These are phyloP conservation scores for Callipepla californica DNA, from an alignment of 2,113 vertebrate genomes.

Conservation along the genomic window DNA sequence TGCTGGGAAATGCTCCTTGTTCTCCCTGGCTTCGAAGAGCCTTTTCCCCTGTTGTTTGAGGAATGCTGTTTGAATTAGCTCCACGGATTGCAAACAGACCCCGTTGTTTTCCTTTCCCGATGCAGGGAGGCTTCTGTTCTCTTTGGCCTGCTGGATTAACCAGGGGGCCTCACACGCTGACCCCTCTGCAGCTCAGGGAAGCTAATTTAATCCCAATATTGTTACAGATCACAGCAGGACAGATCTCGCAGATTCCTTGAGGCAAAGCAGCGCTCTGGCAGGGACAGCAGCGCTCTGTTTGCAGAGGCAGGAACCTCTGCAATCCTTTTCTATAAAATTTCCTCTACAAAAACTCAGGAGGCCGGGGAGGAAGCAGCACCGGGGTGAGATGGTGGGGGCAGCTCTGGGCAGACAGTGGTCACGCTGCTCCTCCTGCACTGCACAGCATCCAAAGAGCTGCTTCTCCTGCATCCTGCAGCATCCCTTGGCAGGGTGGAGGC, in stretches of 20 bases:
- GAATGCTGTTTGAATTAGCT: constrained; percentile 74
- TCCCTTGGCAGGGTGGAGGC: not conserved
- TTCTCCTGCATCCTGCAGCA: not conserved
- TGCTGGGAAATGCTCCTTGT: constrained; percentile 20
- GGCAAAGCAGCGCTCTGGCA: constrained; percentile 31
- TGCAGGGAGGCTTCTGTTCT: constrained; percentile 70
- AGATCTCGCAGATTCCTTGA: constrained; percentile 64
- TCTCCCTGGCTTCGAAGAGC: constrained; percentile 27
- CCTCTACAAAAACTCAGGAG: not conserved
- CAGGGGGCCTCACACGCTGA: constrained; percentile 55
- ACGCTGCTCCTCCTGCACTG: not conserved
- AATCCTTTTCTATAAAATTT: not conserved
- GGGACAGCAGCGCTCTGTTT: not conserved
- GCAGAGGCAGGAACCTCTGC: constrained; percentile 10
- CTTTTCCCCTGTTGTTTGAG: constrained; percentile 65
- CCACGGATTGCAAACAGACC: constrained; percentile 69
- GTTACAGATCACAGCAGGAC: constrained; percentile 64
- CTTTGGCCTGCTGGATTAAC: constrained; percentile 68
- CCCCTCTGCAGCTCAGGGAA: constrained; percentile 67
- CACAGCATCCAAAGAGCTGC: not conserved
- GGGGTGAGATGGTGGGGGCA: accelerated
- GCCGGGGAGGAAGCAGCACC: not conserved
- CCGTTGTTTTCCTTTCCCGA: constrained; percentile 70
- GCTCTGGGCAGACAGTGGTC: not conserved
- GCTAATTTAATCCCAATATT: constrained; percentile 74